Evolutionary conservation across 2,888 invertebrate genomes (phyloP).

Genomic region (Apodemia zela): DNA sequence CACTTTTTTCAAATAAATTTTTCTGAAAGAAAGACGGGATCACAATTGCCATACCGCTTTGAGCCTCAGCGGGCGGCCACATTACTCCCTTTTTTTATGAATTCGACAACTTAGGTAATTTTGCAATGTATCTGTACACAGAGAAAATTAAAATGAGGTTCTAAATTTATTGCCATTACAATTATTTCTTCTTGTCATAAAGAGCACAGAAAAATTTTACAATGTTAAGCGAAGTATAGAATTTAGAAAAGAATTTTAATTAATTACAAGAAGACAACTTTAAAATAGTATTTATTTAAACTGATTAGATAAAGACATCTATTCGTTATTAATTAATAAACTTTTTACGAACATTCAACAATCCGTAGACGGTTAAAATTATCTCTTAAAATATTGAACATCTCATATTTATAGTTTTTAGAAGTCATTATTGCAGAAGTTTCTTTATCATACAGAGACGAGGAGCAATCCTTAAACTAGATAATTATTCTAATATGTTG

Average conservation of each 20-base stretch:
- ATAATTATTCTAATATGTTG: constrained; percentile 7
- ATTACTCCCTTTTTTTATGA: constrained; percentile 19
- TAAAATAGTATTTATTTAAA: not conserved
- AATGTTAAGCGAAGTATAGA: constrained; percentile 2
- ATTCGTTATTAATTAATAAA: constrained; percentile 38
- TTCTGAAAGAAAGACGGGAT: not conserved
- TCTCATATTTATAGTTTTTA: constrained; percentile 35
- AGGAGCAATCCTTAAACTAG: constrained; percentile 10
- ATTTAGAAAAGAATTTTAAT: not conserved
- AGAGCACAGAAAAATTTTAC: not conserved
- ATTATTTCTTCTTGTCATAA: not conserved
- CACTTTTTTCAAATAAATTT: constrained; percentile 1
- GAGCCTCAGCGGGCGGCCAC: not conserved
- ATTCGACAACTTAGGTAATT: not conserved
- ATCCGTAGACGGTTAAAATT: constrained; percentile 50
- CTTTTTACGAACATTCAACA: constrained; percentile 52
- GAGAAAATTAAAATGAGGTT: not conserved
- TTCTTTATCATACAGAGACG: constrained; percentile 17
- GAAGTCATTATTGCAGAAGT: constrained; percentile 30
- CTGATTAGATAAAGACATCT: constrained; percentile 10
- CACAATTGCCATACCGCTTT: constrained; percentile 19
- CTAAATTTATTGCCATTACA: not conserved
- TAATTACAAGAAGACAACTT: not conserved
- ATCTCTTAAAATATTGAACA: constrained; percentile 53
- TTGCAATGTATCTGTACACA: not conserved